phyloP scores from a whole-genome alignment of 2,113 vertebrate species.

The Fregetta grallaria region DNA sequence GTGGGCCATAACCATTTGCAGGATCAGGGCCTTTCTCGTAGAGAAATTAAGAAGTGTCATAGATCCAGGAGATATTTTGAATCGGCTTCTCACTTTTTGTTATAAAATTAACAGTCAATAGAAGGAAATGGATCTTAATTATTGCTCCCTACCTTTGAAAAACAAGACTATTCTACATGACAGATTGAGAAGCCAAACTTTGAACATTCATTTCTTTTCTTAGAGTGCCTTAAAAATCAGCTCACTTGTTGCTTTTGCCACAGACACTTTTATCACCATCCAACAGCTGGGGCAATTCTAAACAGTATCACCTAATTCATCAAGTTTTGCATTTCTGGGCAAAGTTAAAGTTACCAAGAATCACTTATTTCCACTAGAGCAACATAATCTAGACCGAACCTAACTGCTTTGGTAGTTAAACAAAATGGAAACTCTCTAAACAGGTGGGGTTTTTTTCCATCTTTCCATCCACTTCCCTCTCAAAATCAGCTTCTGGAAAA shows the following conservation, averaged over 20 bases:
- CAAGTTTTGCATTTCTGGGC: not conserved
- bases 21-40: not conserved
- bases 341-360: not conserved
- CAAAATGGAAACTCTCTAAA: not conserved
- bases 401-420: not conserved
- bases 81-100: not conserved
- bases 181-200: not conserved
- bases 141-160: not conserved
- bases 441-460: fast-evolving
- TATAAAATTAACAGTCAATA: not conserved
- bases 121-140: not conserved
- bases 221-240: not conserved
- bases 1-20: not conserved
- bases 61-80: not conserved
- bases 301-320: not conserved
- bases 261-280: not conserved
- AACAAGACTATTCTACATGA: not conserved
- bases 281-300: not conserved
- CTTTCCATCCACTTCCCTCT: not conserved
- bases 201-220: not conserved
- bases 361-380: not conserved
- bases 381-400: not conserved
- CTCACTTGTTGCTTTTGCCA: not conserved
- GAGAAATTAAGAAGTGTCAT: not conserved
- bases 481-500: not conserved